phyloP scores from a whole-genome alignment of 2,797 vertebrate species.

The Ispidina lecontei region DNA sequence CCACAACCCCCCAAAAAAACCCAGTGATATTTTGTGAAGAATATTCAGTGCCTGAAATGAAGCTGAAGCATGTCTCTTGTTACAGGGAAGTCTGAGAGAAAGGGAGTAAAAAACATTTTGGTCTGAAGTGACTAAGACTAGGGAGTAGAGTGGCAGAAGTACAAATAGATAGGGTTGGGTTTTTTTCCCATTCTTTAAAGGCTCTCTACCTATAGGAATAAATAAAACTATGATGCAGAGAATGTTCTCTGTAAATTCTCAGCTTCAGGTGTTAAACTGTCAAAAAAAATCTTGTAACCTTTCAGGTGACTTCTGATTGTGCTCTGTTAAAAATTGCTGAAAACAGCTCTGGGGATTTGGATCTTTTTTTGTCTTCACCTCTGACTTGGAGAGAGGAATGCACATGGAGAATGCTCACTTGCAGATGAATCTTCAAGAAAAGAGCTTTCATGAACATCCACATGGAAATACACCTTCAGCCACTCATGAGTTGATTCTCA shows the following conservation, averaged over 20 bases:
- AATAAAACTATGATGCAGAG: neutral
- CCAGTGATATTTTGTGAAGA: neutral
- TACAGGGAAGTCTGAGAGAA: neutral
- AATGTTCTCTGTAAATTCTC: neutral
- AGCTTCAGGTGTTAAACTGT: neutral
- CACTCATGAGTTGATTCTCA: neutral
- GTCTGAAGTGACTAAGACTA: neutral
- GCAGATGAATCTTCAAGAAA: neutral
- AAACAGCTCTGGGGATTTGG: neutral
- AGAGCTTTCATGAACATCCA: neutral
- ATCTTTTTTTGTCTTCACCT: neutral
- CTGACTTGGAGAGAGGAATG: neutral
- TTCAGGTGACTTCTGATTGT: neutral
- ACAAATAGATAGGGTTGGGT: neutral
- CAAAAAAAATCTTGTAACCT: neutral
- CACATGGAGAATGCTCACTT: neutral
- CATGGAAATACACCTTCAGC: neutral
- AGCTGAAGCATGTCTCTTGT: neutral
- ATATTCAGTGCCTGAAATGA: neutral
- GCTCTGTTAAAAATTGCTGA: neutral
- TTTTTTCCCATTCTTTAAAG: neutral
- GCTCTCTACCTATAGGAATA: neutral
- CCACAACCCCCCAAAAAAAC: too few species aligned
- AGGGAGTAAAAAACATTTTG: neutral
- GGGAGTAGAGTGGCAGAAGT: neutral